Evolutionary conservation across 2,113 vertebrate genomes (phyloP).

Genomic region (Bostrychus sinensis): DNA sequence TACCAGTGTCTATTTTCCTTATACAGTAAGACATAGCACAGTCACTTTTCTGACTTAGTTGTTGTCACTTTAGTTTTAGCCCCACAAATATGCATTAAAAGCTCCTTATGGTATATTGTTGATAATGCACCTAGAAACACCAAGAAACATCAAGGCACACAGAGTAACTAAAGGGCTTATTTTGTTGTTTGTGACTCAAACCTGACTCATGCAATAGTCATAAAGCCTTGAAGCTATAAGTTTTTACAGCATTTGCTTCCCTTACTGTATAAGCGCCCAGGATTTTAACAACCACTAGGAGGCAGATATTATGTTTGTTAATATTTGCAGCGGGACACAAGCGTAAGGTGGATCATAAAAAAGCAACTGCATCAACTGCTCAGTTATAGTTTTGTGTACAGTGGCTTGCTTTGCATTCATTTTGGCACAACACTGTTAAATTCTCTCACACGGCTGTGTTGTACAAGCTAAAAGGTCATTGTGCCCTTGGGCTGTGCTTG

Average conservation of each 20-base stretch:
- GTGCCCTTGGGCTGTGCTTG: background rate
- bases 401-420: background rate
- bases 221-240: background rate
- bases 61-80: background rate
- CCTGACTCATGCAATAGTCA: conserved; percentile 8
- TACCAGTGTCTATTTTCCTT: too few species aligned
- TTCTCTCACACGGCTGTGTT: background rate
- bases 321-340: background rate
- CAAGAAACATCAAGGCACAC: background rate
- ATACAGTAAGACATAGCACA: too few species aligned
- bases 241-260: conserved; percentile 1
- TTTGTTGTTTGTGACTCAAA: background rate
- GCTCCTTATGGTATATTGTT: background rate
- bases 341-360: background rate
- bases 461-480: conserved; percentile 18
- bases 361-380: background rate
- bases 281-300: background rate
- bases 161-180: background rate
- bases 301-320: background rate
- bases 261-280: background rate
- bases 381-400: background rate
- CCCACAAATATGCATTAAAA: background rate
- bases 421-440: background rate
- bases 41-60: background rate
- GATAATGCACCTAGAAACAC: background rate